Base-by-base conservation (phyloP, 53 echinoderm and acorn worm species). In the Henricia sp. region DNA sequence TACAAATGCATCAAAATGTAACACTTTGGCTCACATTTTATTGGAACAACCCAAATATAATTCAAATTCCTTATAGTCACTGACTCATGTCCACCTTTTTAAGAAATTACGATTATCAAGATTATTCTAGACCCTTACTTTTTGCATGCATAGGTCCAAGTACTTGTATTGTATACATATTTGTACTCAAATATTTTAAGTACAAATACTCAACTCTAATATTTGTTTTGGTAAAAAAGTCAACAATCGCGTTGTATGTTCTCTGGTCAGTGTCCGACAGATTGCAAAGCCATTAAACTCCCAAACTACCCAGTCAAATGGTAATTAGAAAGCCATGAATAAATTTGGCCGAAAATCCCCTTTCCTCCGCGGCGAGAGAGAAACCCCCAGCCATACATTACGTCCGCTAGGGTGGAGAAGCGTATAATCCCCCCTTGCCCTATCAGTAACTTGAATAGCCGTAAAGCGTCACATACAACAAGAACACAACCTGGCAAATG, bases 271-370 rank as follows among this genome's bases (percentile, higher is more conserved):
- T 10, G 38, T 27, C 30, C 40, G 43, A 58, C 76, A 76, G 76
- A 76, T 76, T 76, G 76, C 42, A 30, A 58, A 76, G 59, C 41
- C 56, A 76, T 74, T 56, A 74, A 40, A 40, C 25, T 32, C 59
- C 76, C 76, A 25, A n/a, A n/a, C 41, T 58, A 43, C 59, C 59
- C 40, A 76, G 60, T 59, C 76, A 76, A 76, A 59, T 60, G 76
- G 76, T 59, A 59, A 76, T 76, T 76, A 76, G 41, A 76, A 25
- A 58, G 59, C 59, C 40, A 76, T 76, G 76, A 76, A 76, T 76
- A 76, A 56, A 39, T 59, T 57, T 58, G 59, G 4, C 57, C 14
- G 24, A 38, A 33, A 41, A 38, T 68, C 68, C 39, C 68, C 68
- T 24, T 24, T 42, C 41, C 48, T 14, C 8, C 8, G 48, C 48